Percentiles rank a stretch among this genome's conserved stretches.
phyloP scores from a whole-genome alignment of 2,113 vertebrate genomes.

The Murina feae region DNA sequence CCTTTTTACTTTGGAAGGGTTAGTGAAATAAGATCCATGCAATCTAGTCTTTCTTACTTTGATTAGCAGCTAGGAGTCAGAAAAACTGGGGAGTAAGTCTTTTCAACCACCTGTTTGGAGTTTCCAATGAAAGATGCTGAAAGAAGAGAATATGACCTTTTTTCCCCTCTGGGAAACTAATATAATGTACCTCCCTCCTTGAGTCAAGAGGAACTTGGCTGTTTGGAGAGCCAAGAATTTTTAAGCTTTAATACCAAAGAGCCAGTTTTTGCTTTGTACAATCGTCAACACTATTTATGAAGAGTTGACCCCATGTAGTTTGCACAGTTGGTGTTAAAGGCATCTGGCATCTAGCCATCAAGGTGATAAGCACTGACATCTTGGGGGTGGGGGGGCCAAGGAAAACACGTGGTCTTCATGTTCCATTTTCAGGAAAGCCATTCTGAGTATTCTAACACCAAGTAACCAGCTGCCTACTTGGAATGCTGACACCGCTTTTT shows the following conservation, averaged over 20 bases:
- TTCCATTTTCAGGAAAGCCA: slow-evolving; percentile 8
- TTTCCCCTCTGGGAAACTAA: not conserved
- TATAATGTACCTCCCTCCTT: not conserved
- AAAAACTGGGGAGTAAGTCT: not conserved
- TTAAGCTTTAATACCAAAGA: slow-evolving; percentile 18
- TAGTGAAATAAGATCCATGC: not conserved
- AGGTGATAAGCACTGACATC: not conserved
- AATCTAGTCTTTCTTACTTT: not conserved
- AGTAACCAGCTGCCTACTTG: not conserved
- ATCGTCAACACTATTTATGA: not conserved
- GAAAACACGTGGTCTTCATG: not conserved
- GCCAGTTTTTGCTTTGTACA: not conserved
- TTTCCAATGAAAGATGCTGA: not conserved
- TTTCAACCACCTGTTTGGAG: not conserved
- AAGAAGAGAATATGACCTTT: not conserved
- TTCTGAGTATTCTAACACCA: slow-evolving; percentile 35
- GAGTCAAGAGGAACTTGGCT: not conserved
- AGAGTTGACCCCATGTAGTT: not conserved
- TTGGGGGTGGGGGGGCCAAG: too few species aligned
- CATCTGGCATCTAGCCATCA: not conserved
- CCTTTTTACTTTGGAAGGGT: not conserved
- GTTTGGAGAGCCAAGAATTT: not conserved
- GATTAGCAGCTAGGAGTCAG: not conserved
- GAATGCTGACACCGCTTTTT: not conserved
- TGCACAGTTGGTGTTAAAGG: not conserved